A percentile compares a stretch with the other conserved stretches of the same genome.
Evolutionary conservation across 2,113 vertebrate species (phyloP).

Genomic region (Nestor notabilis): DNA sequence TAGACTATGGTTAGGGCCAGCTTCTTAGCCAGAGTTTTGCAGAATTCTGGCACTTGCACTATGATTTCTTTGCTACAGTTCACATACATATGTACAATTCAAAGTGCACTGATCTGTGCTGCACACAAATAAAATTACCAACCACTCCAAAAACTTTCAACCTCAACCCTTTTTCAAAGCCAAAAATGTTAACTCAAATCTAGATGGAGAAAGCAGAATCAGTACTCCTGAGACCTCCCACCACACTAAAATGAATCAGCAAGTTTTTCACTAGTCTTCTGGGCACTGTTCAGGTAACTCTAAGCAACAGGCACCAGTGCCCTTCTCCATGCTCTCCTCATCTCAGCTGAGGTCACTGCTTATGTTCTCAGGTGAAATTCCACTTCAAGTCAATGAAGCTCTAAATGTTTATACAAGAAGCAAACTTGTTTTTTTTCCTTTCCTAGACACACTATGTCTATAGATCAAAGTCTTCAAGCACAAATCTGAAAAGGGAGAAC

Average conservation of each 20-base stretch:
- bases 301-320: not conserved
- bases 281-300: not conserved
- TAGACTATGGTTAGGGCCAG: not conserved
- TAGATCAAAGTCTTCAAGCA: not conserved
- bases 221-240: not conserved
- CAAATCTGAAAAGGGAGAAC: not conserved
- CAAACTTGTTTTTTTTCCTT: not conserved
- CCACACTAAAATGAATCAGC: not conserved
- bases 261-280: not conserved
- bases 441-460: not conserved
- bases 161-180: not conserved
- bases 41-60: not conserved
- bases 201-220: not conserved
- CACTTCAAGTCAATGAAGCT: not conserved
- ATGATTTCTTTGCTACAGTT: not conserved
- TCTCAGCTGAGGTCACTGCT: not conserved
- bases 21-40: not conserved
- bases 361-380: not conserved
- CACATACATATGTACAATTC: not conserved
- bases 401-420: not conserved
- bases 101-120: not conserved
- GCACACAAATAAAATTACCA: not conserved
- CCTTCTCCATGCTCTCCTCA: not conserved
- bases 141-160: not conserved
- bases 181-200: not conserved